phyloP scores from a whole-genome alignment of 2,797 vertebrate species.

The Diceros bicornis region DNA sequence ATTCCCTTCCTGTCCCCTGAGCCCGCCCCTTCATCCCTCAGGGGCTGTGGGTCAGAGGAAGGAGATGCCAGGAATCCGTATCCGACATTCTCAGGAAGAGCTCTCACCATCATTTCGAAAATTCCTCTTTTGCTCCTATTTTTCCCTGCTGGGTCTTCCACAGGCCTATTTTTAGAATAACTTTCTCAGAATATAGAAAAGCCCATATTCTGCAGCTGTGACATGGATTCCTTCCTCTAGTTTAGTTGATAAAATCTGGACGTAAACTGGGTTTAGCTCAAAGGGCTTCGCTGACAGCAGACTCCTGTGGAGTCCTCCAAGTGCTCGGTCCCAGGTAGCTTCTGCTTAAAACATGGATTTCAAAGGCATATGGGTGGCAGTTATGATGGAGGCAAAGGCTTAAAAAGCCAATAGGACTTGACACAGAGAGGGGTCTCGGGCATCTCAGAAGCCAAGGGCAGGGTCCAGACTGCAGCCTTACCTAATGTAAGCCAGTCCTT shows the following conservation, averaged over 20 bases:
- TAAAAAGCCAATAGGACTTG: background rate
- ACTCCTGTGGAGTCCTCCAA: background rate
- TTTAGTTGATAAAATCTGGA: conserved; percentile 47
- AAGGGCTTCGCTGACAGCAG: background rate
- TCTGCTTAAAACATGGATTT: background rate
- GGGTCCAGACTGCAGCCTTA: background rate
- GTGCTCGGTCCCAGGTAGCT: background rate
- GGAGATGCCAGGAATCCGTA: conserved; percentile 39
- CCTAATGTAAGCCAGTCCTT: background rate
- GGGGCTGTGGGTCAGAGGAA: conserved; percentile 68
- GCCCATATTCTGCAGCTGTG: conserved; percentile 29
- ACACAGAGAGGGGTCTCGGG: background rate
- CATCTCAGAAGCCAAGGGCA: background rate
- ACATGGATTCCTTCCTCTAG: conserved; percentile 27
- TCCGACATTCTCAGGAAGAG: conserved; percentile 47
- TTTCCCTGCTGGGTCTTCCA: conserved; percentile 66
- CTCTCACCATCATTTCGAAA: conserved; percentile 57
- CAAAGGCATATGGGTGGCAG: background rate
- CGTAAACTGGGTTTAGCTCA: background rate
- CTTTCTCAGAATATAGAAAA: conserved; percentile 73
- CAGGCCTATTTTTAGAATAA: conserved; percentile 69
- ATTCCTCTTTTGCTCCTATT: conserved; percentile 57
- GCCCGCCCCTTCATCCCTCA: background rate
- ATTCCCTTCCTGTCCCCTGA: conserved; percentile 74
- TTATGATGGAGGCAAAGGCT: background rate